Evolutionary conservation across 2,113 vertebrate species (phyloP).

Genomic region (Miniopterus natalensis): DNA sequence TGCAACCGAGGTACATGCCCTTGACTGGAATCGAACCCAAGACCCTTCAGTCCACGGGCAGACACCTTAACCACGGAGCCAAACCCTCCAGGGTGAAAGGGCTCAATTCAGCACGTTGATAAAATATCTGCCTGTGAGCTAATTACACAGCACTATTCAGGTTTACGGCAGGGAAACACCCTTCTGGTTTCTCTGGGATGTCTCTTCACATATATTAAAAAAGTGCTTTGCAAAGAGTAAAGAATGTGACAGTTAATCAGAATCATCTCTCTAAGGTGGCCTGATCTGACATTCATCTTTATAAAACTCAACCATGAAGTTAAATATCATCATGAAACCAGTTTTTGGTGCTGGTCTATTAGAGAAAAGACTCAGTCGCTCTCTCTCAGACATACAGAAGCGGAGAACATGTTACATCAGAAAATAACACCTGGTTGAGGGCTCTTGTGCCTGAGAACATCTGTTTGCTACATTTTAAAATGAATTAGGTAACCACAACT

Average conservation of each 20-base stretch:
- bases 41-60: too few relatives aligned
- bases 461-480: background rate
- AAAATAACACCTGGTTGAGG: background rate
- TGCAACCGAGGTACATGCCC: too few relatives aligned
- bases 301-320: conserved; percentile 36
- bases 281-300: background rate
- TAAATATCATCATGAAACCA: conserved; percentile 1
- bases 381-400: background rate
- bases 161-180: background rate
- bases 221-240: background rate
- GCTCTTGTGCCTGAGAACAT: background rate
- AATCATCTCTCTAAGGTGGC: background rate
- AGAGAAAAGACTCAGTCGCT: background rate
- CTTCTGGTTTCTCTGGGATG: background rate
- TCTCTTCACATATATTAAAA: conserved; percentile 5
- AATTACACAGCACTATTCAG: conserved; percentile 1
- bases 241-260: background rate
- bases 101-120: conserved; percentile 41
- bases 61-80: too few relatives aligned
- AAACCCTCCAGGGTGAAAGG: too few relatives aligned
- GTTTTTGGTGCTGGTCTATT: background rate
- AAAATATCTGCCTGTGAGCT: conserved; percentile 31
- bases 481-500: background rate
- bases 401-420: background rate
- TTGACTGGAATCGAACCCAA: too few relatives aligned